phyloP scores from a whole-genome alignment of 2,888 invertebrate genomes.

The Micoletzkya japonica region DNA sequence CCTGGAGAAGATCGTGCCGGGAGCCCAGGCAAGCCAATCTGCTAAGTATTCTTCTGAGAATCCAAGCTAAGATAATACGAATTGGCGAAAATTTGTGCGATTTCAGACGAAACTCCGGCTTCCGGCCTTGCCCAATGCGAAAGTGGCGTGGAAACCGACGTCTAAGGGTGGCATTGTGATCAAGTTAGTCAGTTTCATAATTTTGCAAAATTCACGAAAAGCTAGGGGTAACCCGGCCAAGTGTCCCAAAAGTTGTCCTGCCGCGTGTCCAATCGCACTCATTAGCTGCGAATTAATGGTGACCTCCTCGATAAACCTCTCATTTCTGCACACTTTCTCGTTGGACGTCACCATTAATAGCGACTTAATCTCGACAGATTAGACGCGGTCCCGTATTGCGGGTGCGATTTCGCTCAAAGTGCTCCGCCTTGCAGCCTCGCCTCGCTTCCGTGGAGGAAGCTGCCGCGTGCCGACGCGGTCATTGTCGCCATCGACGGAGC shows the following conservation, averaged over 20 bases:
- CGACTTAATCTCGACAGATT: too few species aligned
- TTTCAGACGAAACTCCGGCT: conserved; percentile 4
- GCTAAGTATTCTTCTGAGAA: neutral
- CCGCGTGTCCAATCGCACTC: too few species aligned
- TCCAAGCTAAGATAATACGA: neutral
- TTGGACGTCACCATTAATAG: too few species aligned
- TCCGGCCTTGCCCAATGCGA: conserved; percentile 3
- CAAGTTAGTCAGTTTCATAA: conserved; percentile 2
- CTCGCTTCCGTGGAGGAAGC: conserved; percentile 41
- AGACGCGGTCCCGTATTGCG: too few species aligned
- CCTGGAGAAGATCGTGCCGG: conserved; percentile 45
- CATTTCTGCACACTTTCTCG: too few species aligned
- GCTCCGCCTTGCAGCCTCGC: conserved; percentile 11
- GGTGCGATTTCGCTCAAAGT: too few species aligned
- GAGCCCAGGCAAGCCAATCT: conserved; percentile 38
- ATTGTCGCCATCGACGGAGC: conserved; percentile 55
- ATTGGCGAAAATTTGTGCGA: neutral
- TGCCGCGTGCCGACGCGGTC: conserved; percentile 48
- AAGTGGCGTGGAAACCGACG: conserved; percentile 5
- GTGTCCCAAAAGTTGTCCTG: too few species aligned
- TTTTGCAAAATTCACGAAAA: too few species aligned
- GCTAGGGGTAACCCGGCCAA: too few species aligned
- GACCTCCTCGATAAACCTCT: too few species aligned
- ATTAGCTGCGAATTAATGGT: too few species aligned
- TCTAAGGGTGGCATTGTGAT: conserved; percentile 13